Base-by-base conservation (phyloP, 2,888 invertebrate species). In the Drosophila neonasuta region DNA sequence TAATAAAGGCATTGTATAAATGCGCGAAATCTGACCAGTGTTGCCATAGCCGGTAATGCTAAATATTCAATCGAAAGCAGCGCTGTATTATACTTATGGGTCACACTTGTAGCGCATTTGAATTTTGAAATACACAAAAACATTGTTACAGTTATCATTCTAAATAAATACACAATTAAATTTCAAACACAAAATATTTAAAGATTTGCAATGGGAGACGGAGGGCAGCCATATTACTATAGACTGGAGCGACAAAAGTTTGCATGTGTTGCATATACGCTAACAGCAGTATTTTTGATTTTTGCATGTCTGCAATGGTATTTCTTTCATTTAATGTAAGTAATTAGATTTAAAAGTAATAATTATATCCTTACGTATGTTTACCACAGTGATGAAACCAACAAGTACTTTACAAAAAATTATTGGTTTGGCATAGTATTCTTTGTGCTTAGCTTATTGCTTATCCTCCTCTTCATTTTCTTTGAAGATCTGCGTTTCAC, bases 401-500 rank as follows among this genome's bases (percentile, higher is more conserved):
- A 50, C 10, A 7, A 11, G 0, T 80, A 56, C 51, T 75, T 80
- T 24, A 36, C 5, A 0, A 2, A 4, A 11, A 10, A 68, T n/a
- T 49, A 56, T 44, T 79, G 74, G 76, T 5, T 76, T 20, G 61
- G 80, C 9, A 64, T 67, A 8, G 15, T 68, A n/a, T 54, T 70
- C 34, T 83, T 81, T 54, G 13, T 36, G 6, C 4, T 77, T 0
- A 61, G 74, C 2, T 55, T 83, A 5, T 0, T 72, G 0, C 48
- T 83, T 0, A 29, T 71, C 0, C 20, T 69, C 0, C 0, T 78
- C 13, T 81, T 80, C 45, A 63, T 83, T 9, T 81, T 80, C 36
- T 67, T 77, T 30, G 81, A 81, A 13, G 46, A 41, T n/a, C 10
- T 81, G 17, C 80, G 84, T 2, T 80, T 79, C 11, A 13, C 55